phyloP scores from a whole-genome alignment of 1,140 invertebrate genomes.

The Heliconius congener region DNA sequence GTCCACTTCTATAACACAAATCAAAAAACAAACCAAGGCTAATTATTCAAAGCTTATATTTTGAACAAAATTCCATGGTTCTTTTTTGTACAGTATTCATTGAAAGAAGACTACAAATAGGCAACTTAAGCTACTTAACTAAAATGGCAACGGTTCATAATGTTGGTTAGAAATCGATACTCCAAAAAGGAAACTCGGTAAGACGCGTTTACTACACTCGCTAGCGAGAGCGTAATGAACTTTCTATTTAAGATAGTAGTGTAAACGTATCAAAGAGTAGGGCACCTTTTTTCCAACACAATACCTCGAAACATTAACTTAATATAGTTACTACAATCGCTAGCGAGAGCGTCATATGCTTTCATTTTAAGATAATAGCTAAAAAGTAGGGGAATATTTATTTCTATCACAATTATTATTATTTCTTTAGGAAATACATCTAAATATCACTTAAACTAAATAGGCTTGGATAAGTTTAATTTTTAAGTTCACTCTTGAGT shows the following conservation, averaged over 20 bases:
- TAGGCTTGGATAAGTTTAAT: background rate
- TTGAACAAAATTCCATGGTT: background rate
- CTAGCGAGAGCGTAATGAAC: background rate
- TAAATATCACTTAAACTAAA: background rate
- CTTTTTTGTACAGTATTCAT: background rate
- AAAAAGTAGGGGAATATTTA: background rate
- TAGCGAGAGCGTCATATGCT: background rate
- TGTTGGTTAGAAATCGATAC: slow-evolving; percentile 30
- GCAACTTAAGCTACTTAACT: slow-evolving; percentile 61
- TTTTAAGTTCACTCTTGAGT: slow-evolving; percentile 68
- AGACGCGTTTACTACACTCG: slow-evolving; percentile 4
- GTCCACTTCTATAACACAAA: slow-evolving; percentile 34
- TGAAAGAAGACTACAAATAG: slow-evolving; percentile 38
- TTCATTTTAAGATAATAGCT: background rate
- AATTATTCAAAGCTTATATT: background rate
- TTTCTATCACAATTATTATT: background rate
- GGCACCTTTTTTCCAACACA: too few species aligned
- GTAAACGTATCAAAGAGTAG: background rate
- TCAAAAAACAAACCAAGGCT: background rate
- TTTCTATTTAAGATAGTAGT: background rate
- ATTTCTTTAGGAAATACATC: background rate
- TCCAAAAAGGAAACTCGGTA: slow-evolving; percentile 21
- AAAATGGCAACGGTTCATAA: slow-evolving; percentile 60
- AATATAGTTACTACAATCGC: background rate
- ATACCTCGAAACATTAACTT: too few species aligned